Base-by-base conservation (phyloP, 2,797 vertebrate species). In the Morus bassanus region DNA sequence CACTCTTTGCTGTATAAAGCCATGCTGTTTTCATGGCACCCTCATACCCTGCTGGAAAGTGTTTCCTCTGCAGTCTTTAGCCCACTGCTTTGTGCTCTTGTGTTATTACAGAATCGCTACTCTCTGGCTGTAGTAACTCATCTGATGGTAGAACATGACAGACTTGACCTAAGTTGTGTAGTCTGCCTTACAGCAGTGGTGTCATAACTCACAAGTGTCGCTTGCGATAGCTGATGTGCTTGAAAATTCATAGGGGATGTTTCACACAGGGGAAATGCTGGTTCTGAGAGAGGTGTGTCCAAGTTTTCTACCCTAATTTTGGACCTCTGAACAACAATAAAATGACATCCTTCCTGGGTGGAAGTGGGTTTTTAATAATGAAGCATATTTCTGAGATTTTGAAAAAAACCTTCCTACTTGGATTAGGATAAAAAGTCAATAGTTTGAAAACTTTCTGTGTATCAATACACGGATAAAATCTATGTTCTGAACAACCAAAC, bases 21-120 rank as follows among this genome's bases (percentile, higher is more conserved):
- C 11, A 0, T 35, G n/a, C 53, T 35, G 13, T 45, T 65, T n/a
- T 65, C 51, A 31, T 16, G 39, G 37, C 28, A 18, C 50, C 12
- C 30, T 45, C 31, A 8, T 21, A 8, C 13, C 31, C 10, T 0
- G 0, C 54, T 57, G 46, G 39, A 33, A 35, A 72, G 28, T 31
- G 13, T 60, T 88, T 80, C 30, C 46, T 39, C 35, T 59, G 28
- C 54, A 46, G n/a, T n/a, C 31, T 63, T 74, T 23, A 77, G 43
- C 65, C 64, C n/a, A 7, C 48, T 57, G 64, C 61, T 76, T 61
- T 48, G 11, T 48, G 53, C 53, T 56, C 30, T 41, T 56, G 37
- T 35, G 7, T 35, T 43, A 6, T 7, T 51, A 16, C 3, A 17
- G 22, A 46, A 43, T 39, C 6, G 2, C 24, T 72, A 9, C 60